Conservation (phyloP, 2,797 vertebrate species). For the Cryptoblepharus egeriae region DNA sequence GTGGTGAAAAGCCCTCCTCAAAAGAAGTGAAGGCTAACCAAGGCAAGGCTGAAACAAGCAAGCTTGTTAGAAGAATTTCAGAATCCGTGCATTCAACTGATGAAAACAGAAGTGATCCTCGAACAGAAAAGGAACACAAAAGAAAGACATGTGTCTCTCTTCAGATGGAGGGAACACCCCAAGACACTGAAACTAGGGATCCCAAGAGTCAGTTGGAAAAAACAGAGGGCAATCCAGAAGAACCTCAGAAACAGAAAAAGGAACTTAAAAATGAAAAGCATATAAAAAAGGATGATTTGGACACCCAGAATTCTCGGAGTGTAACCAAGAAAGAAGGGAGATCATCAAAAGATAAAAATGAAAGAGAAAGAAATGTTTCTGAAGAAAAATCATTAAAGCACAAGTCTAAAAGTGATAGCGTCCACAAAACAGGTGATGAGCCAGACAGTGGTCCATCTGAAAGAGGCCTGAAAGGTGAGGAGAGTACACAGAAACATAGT, state of each 20-base stretch:
- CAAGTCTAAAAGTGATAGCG: slow-evolving; percentile 83
- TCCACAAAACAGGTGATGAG: slow-evolving; percentile 77
- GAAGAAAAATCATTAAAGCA: slow-evolving; percentile 87
- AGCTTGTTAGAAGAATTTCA: slow-evolving; percentile 80
- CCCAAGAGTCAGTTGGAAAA: slow-evolving; percentile 82
- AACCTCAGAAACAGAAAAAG: slow-evolving; percentile 84
- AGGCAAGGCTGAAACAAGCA: slow-evolving; percentile 77
- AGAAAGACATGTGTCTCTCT: slow-evolving; percentile 76
- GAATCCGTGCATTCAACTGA: slow-evolving; percentile 81
- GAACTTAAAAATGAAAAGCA: slow-evolving; percentile 85
- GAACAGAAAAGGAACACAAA: slow-evolving; percentile 79
- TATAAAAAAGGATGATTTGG: slow-evolving; percentile 84
- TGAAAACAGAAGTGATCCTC: slow-evolving; percentile 80
- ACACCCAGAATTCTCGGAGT: slow-evolving; percentile 69
- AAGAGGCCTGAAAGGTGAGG: slow-evolving; percentile 72
- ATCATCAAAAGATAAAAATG: slow-evolving; percentile 80
- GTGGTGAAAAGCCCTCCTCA: slow-evolving; percentile 78
- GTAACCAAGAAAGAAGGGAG: slow-evolving; percentile 75
- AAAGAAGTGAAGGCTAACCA: slow-evolving; percentile 79
- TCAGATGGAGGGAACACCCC: slow-evolving; percentile 77
- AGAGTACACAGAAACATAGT: slow-evolving; percentile 79
- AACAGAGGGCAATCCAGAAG: slow-evolving; percentile 84
- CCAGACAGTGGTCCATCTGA: slow-evolving; percentile 74
- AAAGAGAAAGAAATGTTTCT: slow-evolving; percentile 82
- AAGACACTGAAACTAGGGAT: slow-evolving; percentile 77